phyloP scores from a whole-genome alignment of 2,113 vertebrate genomes.

The Triplophysa rosa region DNA sequence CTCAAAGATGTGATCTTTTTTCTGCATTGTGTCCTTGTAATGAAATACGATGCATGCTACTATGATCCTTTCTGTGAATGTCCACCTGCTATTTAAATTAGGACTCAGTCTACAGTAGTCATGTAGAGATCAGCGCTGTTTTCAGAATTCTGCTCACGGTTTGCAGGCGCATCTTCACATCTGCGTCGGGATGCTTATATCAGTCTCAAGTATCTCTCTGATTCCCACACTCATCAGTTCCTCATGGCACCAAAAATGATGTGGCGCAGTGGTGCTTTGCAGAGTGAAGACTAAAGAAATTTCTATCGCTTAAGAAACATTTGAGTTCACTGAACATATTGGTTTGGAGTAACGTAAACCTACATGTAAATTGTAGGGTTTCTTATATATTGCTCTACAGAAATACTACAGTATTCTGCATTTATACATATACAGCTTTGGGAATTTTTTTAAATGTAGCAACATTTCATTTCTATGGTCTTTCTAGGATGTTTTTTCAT shows the following conservation, averaged over 20 bases:
- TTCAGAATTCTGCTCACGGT: conserved; percentile 3
- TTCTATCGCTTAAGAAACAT: conserved; percentile 19
- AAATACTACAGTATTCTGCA: neutral
- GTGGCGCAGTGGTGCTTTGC: conserved; percentile 51
- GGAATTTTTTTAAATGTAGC: too few relatives aligned
- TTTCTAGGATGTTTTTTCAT: too few relatives aligned
- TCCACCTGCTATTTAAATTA: neutral
- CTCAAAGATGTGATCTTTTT: neutral
- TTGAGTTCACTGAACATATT: neutral
- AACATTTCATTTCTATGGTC: too few relatives aligned
- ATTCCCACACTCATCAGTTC: conserved; percentile 56
- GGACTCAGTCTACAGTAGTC: neutral
- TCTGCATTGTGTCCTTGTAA: neutral
- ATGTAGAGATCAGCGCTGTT: neutral
- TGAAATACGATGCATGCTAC: neutral
- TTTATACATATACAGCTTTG: too few relatives aligned
- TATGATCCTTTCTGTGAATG: neutral
- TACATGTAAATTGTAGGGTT: neutral
- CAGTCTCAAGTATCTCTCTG: conserved; percentile 50
- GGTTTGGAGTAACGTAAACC: neutral
- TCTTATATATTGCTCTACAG: too few relatives aligned
- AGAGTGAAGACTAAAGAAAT: conserved; percentile 7
- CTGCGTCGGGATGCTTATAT: conserved; percentile 59
- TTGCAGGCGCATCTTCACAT: conserved; percentile 51
- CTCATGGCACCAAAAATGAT: conserved; percentile 63